Evolutionary conservation across 2,888 invertebrate genomes (phyloP).

Genomic region (Aporophyla lueneburgensis): DNA sequence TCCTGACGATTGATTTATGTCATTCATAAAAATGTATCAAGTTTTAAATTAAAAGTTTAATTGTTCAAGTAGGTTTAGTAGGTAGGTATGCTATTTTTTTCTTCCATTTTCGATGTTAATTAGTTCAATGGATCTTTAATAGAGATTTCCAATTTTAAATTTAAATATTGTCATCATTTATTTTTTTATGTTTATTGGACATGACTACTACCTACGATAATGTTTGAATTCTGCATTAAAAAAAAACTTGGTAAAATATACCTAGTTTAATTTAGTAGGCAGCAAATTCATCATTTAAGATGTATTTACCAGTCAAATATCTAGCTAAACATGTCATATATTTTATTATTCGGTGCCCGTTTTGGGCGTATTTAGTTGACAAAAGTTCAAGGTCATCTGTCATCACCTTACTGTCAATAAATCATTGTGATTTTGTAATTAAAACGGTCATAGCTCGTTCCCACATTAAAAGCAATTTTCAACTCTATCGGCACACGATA

Average conservation of each 20-base stretch:
- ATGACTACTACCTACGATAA: background rate
- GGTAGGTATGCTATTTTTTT: background rate
- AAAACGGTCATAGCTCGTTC: constrained; percentile 21
- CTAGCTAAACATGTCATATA: background rate
- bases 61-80: background rate
- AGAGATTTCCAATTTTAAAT: background rate
- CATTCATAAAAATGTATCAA: background rate
- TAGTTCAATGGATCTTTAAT: background rate
- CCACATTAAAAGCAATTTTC: constrained; percentile 11
- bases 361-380: constrained; percentile 38
- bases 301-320: constrained; percentile 3
- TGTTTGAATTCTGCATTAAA: background rate
- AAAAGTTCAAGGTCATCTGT: constrained; percentile 61
- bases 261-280: background rate
- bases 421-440: constrained; percentile 44
- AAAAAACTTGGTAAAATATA: no score
- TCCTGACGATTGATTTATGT: background rate
- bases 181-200: background rate
- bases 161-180: background rate
- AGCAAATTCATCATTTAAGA: background rate
- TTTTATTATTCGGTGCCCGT: constrained; percentile 40
- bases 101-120: background rate
- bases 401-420: constrained; percentile 51
- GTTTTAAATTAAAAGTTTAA: background rate
- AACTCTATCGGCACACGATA: background rate